A percentile compares a stretch with the other conserved stretches of the same genome.
These are phyloP conservation scores for Laterallus jamaicensis DNA, from an alignment of 2,113 vertebrate species.

Conservation along the genomic window DNA sequence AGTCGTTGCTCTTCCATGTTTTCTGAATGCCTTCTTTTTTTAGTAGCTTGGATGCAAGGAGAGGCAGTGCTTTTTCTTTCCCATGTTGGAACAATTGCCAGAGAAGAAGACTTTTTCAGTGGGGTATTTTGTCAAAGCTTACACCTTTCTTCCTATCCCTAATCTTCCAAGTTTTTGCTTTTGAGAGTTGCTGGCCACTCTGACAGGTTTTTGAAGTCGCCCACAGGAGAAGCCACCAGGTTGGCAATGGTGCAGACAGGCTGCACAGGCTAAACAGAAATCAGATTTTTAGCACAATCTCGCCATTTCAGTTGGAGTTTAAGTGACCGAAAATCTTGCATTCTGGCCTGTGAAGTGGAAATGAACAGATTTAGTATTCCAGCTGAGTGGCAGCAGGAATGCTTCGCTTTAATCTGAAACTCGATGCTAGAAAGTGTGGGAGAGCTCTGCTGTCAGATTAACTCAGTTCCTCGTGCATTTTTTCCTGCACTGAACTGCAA, in stretches of 20 bases:
- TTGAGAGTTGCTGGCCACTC: not conserved
- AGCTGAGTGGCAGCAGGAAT: conserved; percentile 39
- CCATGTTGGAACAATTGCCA: not conserved
- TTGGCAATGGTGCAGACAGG: not conserved
- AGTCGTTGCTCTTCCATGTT: not conserved
- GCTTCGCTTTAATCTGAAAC: conserved; percentile 46
- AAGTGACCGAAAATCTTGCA: conserved; percentile 21
- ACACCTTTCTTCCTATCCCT: not conserved
- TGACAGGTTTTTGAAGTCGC: not conserved
- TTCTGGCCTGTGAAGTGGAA: conserved; percentile 45
- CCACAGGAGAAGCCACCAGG: not conserved
- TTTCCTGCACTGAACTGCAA: conserved; percentile 58
- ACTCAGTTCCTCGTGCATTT: conserved; percentile 21
- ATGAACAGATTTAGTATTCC: conserved; percentile 52
- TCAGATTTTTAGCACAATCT: not conserved
- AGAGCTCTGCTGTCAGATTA: conserved; percentile 63
- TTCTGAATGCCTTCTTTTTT: not conserved
- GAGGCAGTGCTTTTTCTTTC: not conserved
- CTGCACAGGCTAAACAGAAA: not conserved
- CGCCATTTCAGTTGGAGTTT: not conserved
- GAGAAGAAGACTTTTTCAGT: not conserved
- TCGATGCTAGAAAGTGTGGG: conserved; percentile 8
- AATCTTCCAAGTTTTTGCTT: not conserved
- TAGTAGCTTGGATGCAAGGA: not conserved
- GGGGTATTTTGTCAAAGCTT: not conserved